A percentile compares a stretch with the other conserved stretches of the same genome.
Evolutionary conservation across 2,888 invertebrate genomes (phyloP).

Genomic region (Yponomeuta sedellus): DNA sequence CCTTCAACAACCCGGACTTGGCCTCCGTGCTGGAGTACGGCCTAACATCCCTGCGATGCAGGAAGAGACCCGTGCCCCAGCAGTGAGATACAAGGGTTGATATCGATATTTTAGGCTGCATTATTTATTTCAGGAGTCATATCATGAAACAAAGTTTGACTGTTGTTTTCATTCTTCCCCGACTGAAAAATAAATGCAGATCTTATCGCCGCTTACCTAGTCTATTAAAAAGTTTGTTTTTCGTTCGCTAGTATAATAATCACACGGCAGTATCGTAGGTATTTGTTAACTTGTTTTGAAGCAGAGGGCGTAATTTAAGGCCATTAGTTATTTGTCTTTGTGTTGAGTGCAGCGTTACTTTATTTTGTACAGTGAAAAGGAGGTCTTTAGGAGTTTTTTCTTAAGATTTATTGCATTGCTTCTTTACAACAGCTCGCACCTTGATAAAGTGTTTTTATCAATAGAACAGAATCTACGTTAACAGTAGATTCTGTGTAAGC

Average conservation of each 20-base stretch:
- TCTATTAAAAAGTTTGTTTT: not conserved
- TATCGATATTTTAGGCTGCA: no score
- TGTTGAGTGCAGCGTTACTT: not conserved
- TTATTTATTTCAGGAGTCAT: no score
- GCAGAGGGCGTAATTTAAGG: not conserved
- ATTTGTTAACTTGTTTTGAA: not conserved
- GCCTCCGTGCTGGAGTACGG: no score
- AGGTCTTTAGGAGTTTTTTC: not conserved
- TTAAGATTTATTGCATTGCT: not conserved
- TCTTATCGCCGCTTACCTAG: not conserved
- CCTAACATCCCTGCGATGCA: no score
- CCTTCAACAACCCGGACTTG: no score
- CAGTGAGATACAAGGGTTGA: no score
- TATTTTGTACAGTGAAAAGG: not conserved
- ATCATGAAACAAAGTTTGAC: not conserved
- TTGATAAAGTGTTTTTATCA: no score
- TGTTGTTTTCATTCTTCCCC: not conserved
- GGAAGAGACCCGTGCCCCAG: no score
- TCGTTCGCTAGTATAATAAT: not conserved
- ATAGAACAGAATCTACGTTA: no score
- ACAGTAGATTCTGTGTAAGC: no score
- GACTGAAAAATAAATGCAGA: conserved; percentile 3
- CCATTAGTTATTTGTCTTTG: not conserved
- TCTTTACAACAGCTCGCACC: not conserved
- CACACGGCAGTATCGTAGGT: not conserved